phyloP scores from a whole-genome alignment of 2,888 invertebrate species.

The Spicauda simplicius region DNA sequence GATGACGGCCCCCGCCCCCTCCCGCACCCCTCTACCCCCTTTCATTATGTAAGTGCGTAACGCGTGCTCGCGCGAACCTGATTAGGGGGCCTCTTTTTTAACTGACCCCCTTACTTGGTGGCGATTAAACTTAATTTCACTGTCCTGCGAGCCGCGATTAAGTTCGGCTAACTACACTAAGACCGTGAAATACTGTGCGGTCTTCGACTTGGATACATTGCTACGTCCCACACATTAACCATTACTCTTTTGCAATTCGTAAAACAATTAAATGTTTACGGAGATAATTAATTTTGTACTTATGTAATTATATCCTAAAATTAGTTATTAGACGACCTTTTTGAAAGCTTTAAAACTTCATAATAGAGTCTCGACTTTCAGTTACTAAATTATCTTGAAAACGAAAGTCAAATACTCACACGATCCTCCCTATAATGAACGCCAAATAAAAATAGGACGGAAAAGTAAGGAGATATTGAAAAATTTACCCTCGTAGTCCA shows the following conservation, averaged over 20 bases:
- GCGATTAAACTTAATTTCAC: slow-evolving; percentile 82
- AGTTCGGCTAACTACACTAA: slow-evolving; percentile 41
- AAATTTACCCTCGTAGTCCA: slow-evolving; percentile 37
- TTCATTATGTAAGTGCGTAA: slow-evolving; percentile 85
- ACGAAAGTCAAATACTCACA: slow-evolving; percentile 22
- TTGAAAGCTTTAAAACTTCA: background rate
- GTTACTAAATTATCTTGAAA: slow-evolving; percentile 6
- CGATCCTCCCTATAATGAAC: slow-evolving; percentile 32
- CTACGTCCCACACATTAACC: background rate
- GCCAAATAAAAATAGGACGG: slow-evolving; percentile 35
- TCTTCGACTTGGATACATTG: slow-evolving; percentile 21
- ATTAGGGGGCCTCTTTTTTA: slow-evolving; percentile 83
- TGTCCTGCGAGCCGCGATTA: slow-evolving; percentile 66
- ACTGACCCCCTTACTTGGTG: slow-evolving; percentile 80
- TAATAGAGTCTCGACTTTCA: background rate
- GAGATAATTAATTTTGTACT: no score
- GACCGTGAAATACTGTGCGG: slow-evolving; percentile 36
- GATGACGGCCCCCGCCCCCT: slow-evolving; percentile 76
- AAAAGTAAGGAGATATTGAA: slow-evolving; percentile 35
- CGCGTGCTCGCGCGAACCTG: slow-evolving; percentile 84
- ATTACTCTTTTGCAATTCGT: background rate
- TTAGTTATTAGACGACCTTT: background rate
- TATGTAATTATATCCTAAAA: no score
- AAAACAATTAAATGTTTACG: background rate
- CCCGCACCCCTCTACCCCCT: slow-evolving; percentile 74